Evolutionary conservation across 1,140 invertebrate genomes (phyloP), one percentile per base, ranked within the genome.

Genomic region (Sinonovacula constricta): DNA sequence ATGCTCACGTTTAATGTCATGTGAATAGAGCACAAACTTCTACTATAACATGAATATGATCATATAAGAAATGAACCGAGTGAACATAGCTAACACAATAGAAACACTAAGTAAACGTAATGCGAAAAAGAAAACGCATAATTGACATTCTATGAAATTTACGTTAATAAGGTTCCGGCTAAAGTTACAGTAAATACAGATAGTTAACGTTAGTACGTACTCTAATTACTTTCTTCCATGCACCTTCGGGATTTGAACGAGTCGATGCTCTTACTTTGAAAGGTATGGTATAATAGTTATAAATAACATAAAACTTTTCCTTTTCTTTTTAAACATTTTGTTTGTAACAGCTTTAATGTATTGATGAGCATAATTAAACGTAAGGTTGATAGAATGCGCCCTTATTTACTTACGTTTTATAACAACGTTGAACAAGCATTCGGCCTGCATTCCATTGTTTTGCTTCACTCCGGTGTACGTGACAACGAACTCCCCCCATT

Each of bases 321-420:
- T 45, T 45, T 45, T 7, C 18, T 45, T 7, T 45, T 45, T 45
- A 10, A 10, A 18, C 39, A 45, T 45, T 45, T 45, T 7, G 18
- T 45, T 10, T 10, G 7, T 10, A 45, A 45, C 39, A 45, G 18
- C 7, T 45, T 7, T 10, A 10, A 45, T 45, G 18, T 45, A 10
- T 45, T 45, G 39, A 45, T 45, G 18, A 45, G 7, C 7, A 45
- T 45, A 45, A 10, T 45, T 45, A 18, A 45, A 10, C 7, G 18
- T 45, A 45, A 10, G 7, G 39, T 7, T 45, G 18, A 45, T 18
- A 18, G n/a, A n/a, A n/a, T n/a, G n/a, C n/a, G n/a, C n/a, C n/a
- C n/a, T n/a, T n/a, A n/a, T n/a, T 45, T 18, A 45, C 81, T 76
- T 81, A 85, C 83, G 83, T 75, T 77, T 45, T 4, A 85, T 34